These are phyloP conservation scores for Lycaena phlaeas DNA, from an alignment of 2,888 invertebrate species.

Conservation along the genomic window DNA sequence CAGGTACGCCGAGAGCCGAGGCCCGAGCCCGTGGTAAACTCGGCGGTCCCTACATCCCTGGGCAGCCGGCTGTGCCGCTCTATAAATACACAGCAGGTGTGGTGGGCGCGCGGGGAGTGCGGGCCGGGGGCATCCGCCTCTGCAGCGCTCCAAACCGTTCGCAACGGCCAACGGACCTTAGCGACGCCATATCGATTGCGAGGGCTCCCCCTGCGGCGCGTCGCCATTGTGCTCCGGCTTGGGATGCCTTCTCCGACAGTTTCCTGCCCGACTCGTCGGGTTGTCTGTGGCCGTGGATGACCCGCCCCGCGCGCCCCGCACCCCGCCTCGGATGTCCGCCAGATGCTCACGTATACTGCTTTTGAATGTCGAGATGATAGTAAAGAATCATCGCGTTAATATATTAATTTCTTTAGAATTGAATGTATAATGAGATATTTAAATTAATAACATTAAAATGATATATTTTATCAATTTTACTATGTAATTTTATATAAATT, in stretches of 20 bases:
- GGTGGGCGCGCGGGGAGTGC: slow-evolving; percentile 46
- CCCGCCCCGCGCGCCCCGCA: slow-evolving; percentile 29
- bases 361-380: slow-evolving; percentile 27
- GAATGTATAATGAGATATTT: too few species aligned
- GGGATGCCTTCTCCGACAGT: slow-evolving; percentile 67
- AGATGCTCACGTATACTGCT: slow-evolving; percentile 45
- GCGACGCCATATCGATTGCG: slow-evolving; percentile 74
- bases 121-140: slow-evolving; percentile 62
- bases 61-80: slow-evolving; percentile 51
- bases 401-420: too few species aligned
- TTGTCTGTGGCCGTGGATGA: slow-evolving; percentile 36
- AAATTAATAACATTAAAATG: too few species aligned
- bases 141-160: slow-evolving; percentile 66
- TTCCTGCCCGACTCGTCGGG: slow-evolving; percentile 60
- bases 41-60: slow-evolving; percentile 65
- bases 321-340: slow-evolving; percentile 42
- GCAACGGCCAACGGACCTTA: slow-evolving; percentile 72
- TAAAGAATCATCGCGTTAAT: too few species aligned
- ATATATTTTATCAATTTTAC: too few species aligned
- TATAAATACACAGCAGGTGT: slow-evolving; percentile 72
- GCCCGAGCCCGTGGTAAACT: slow-evolving; percentile 33
- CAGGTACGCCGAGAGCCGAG: slow-evolving; percentile 25
- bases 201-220: slow-evolving; percentile 72
- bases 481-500: too few species aligned
- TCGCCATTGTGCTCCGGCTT: slow-evolving; percentile 64